Conservation (phyloP, 2,888 invertebrate species). For the Schizaphis graminum region DNA sequence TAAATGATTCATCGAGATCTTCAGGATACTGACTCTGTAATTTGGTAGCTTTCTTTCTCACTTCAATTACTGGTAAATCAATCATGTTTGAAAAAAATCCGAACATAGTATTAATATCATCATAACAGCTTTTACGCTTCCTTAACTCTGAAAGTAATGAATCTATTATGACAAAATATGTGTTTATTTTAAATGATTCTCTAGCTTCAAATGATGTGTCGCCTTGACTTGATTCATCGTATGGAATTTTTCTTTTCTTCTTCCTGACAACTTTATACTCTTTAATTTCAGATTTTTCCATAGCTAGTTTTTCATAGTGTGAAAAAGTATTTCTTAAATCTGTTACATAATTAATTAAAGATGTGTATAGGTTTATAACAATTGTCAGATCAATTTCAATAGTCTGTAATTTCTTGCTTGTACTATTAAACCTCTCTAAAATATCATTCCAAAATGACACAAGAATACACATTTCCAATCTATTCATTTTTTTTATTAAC, state of each 20-base stretch:
- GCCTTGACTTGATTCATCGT: background rate
- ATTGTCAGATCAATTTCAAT: conserved; percentile 64
- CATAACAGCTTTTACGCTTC: conserved; percentile 65
- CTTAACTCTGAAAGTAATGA: conserved; percentile 40
- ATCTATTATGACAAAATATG: conserved; percentile 47
- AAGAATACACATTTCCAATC: conserved; percentile 64
- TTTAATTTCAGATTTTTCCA: conserved; percentile 27
- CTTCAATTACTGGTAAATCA: background rate
- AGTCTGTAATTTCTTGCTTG: conserved; percentile 55
- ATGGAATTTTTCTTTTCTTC: background rate
- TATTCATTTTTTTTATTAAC: conserved; percentile 26
- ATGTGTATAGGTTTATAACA: conserved; percentile 57
- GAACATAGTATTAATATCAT: conserved; percentile 30
- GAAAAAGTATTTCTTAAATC: conserved; percentile 43
- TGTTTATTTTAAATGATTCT: conserved; percentile 38
- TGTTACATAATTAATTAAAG: conserved; percentile 60
- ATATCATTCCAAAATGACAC: conserved; percentile 66
- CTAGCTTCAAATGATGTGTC: background rate
- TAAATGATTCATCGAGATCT: background rate
- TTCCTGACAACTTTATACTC: conserved; percentile 49
- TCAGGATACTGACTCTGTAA: background rate
- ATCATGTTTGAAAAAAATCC: too few relatives aligned
- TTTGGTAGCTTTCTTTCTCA: too few relatives aligned
- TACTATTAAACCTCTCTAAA: conserved; percentile 56
- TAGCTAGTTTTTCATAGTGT: conserved; percentile 65